phyloP scores from a whole-genome alignment of 2,797 vertebrate species.

The Onychomys leucogaster region DNA sequence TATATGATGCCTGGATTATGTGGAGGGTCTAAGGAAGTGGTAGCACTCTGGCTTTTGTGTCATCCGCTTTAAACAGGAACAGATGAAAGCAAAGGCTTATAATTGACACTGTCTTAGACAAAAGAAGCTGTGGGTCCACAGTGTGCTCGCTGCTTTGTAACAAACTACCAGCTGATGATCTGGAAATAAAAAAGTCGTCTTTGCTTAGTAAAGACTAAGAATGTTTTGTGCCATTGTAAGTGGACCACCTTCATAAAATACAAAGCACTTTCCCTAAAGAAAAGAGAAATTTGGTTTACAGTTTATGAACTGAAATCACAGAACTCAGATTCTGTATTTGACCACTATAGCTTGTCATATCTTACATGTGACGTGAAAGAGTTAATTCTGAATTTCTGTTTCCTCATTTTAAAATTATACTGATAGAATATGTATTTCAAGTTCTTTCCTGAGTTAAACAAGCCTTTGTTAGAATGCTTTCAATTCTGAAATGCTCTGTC shows the following conservation, averaged over 20 bases:
- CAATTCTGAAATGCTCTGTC: background rate
- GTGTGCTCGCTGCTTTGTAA: background rate
- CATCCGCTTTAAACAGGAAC: background rate
- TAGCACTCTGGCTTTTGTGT: conserved; percentile 12
- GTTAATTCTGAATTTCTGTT: background rate
- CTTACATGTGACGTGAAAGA: background rate
- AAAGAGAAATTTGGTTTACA: background rate
- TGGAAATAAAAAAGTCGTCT: background rate
- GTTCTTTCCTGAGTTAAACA: background rate
- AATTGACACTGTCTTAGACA: background rate
- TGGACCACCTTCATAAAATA: background rate
- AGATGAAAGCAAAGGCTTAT: conserved; percentile 16
- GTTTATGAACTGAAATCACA: background rate
- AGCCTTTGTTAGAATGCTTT: background rate
- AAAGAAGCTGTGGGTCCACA: background rate
- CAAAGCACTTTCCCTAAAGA: background rate
- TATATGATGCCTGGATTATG: background rate
- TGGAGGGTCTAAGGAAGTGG: conserved; percentile 1
- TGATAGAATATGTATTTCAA: background rate
- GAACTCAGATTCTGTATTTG: background rate
- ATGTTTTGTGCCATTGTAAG: conserved; percentile 19
- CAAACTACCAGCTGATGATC: background rate
- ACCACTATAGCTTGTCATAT: background rate
- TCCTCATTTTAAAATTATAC: background rate
- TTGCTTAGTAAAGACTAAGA: background rate